Evolutionary conservation across 2,113 vertebrate species (phyloP).

Genomic region (Scatophagus argus): DNA sequence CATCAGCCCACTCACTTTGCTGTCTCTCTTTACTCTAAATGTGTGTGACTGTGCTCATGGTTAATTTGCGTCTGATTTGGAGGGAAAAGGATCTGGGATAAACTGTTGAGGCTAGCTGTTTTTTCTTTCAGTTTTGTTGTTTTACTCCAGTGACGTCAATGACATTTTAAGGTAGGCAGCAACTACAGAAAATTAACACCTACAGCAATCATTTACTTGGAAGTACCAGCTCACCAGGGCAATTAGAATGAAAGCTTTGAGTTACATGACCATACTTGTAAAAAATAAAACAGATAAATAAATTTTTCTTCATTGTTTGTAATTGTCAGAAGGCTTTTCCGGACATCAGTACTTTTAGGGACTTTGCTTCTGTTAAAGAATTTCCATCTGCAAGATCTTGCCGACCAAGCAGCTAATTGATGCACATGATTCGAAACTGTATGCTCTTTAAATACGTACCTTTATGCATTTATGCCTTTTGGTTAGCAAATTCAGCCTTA

Average conservation of each 20-base stretch:
- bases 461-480: not conserved
- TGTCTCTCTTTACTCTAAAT: conserved; percentile 16
- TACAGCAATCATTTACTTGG: conserved; percentile 66
- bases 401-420: not conserved
- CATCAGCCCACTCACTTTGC: conserved; percentile 67
- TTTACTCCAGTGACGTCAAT: conserved; percentile 65
- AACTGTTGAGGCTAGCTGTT: conserved; percentile 41
- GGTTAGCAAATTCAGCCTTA: not conserved
- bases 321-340: conserved; percentile 46
- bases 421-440: not conserved
- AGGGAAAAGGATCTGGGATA: conserved; percentile 47
- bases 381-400: conserved; percentile 59
- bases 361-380: conserved; percentile 34
- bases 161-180: conserved; percentile 60
- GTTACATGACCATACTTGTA: conserved; percentile 30
- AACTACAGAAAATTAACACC: conserved; percentile 71
- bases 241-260: conserved; percentile 68
- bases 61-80: conserved; percentile 48
- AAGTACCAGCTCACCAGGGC: conserved; percentile 61
- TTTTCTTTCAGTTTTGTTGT: conserved; percentile 13
- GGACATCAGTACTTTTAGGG: conserved; percentile 28
- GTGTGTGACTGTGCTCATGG: not conserved
- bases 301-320: conserved; percentile 18
- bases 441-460: no score
- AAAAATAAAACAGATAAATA: conserved; percentile 19